Evolutionary conservation across 2,888 invertebrate genomes (phyloP).

Genomic region (Amblyjoppa proteus): DNA sequence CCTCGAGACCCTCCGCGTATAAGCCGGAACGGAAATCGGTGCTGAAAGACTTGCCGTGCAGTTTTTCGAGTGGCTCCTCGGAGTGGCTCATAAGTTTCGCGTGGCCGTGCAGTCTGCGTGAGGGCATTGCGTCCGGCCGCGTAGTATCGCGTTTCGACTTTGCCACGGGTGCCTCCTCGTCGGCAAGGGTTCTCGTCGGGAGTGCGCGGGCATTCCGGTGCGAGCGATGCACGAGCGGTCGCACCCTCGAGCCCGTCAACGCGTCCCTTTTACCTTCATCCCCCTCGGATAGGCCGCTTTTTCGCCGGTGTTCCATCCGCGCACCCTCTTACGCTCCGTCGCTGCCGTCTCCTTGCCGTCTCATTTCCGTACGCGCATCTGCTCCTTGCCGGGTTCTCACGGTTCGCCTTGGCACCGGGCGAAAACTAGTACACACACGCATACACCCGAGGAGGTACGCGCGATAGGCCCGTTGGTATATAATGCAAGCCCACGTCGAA

Average conservation of each 20-base stretch:
- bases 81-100: background rate
- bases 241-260: constrained; percentile 48
- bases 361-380: constrained; percentile 76
- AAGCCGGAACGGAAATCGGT: background rate
- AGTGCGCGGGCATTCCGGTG: constrained; percentile 43
- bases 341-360: constrained; percentile 62
- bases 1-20: background rate
- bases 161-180: constrained; percentile 42
- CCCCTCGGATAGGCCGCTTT: constrained; percentile 45
- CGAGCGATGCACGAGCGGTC: background rate
- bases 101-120: background rate
- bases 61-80: background rate
- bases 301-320: constrained; percentile 22
- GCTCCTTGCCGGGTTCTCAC: constrained; percentile 74
- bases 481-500: constrained; percentile 28
- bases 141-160: constrained; percentile 56
- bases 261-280: constrained; percentile 60
- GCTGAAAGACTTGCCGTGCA: background rate
- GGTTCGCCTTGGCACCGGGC: constrained; percentile 71
- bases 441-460: background rate
- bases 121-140: constrained; percentile 29
- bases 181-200: constrained; percentile 52
- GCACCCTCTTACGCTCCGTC: constrained; percentile 55
- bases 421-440: background rate
- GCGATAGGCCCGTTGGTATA: background rate